Conservation (phyloP, 2,113 vertebrate genomes). For the Mustela lutreola region DNA sequence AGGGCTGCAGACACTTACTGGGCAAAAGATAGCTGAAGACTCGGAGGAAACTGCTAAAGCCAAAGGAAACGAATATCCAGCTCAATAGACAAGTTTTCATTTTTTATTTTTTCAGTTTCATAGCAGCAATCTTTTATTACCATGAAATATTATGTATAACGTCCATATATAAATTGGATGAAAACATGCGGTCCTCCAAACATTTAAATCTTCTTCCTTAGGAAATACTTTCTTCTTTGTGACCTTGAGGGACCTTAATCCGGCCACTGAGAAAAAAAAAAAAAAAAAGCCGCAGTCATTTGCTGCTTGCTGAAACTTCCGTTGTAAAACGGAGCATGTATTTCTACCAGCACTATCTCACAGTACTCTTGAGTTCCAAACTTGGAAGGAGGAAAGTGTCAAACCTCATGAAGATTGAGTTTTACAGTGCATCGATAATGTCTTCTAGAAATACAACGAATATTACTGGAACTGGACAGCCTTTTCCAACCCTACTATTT, state of each 20-base stretch:
- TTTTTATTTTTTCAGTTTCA: neutral
- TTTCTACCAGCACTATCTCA: neutral
- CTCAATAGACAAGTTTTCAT: neutral
- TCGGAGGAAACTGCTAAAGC: neutral
- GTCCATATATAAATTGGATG: neutral
- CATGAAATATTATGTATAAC: neutral
- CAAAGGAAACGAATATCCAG: neutral
- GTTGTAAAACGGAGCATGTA: neutral
- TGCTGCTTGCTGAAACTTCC: neutral
- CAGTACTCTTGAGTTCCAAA: neutral
- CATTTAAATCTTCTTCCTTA: neutral
- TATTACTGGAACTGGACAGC: neutral
- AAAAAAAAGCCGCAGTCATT: neutral
- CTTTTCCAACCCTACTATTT: neutral
- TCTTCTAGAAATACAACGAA: neutral
- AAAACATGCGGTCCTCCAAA: constrained; percentile 4
- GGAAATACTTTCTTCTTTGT: neutral
- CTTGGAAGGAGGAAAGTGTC: neutral
- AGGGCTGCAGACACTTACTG: neutral
- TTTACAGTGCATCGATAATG: neutral
- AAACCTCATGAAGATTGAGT: neutral
- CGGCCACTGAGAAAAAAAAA: constrained; percentile 4
- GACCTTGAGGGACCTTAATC: neutral
- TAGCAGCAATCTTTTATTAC: neutral
- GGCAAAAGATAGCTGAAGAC: neutral